Evolutionary conservation across 2,888 invertebrate genomes (phyloP), one percentile per base, ranked within the genome.

Genomic region (Amphipyra berbera): DNA sequence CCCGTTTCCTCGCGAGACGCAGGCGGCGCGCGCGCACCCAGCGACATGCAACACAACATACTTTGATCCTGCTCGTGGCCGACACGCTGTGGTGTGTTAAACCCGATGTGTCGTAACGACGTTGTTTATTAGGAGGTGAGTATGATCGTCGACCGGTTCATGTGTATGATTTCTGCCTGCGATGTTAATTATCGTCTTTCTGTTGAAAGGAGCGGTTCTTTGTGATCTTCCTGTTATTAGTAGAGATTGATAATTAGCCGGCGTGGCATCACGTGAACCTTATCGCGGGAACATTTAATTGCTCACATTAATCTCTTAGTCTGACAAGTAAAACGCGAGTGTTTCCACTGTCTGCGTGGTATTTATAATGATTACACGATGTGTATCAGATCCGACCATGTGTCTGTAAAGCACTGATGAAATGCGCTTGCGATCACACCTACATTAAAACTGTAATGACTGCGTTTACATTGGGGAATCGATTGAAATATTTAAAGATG

Each of bases 351-450:
- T 30, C 37, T 14, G 41, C 38, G 45, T 42, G 49, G 14, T 68
- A 68, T 75, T 73, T 72, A 54, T 72, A 72, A 68, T 62, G 59
- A 72, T 72, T 58, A 62, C 48, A 46, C 38, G 53, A 44, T 67
- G 21, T 50, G 50, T 52, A 50, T 48, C 37, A 21, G 49, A 38
- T 37, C 15, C 44, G 12, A 12, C 14, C 40, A 13, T 30, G 9
- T 40, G 35, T 50, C 14, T 27, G 45, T 15, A 12, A 33, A 52
- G 45, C 21, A 30, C n/a, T 33, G 35, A 21, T 50, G 38, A 52
- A 47, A 41, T 56, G 46, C 48, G 52, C 30, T 38, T 15, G 42
- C 54, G 42, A 38, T 42, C 38, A 53, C 60, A 56, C 45, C 35
- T 37, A 58, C 38, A 52, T 42, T 37, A 45, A 21, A 40, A 49